Evolutionary conservation across 2,888 invertebrate species (phyloP).

Genomic region (Drosophila kuntzei): DNA sequence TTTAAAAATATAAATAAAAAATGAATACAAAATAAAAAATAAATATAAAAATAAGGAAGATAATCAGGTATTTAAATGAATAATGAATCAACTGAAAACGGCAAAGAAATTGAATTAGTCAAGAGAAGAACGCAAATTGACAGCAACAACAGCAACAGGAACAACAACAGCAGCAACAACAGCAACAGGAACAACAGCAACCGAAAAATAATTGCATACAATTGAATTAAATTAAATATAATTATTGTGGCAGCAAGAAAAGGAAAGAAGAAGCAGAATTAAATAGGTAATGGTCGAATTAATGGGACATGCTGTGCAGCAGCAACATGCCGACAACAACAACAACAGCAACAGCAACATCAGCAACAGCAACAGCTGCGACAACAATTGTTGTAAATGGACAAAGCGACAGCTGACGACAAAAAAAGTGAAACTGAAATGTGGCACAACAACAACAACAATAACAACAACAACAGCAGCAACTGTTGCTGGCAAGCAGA

Average conservation of each 20-base stretch:
- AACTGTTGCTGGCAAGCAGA: constrained; percentile 35
- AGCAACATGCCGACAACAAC: constrained; percentile 30
- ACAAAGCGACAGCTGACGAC: constrained; percentile 39
- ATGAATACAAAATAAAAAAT: constrained; percentile 1
- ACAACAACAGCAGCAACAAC: constrained; percentile 1
- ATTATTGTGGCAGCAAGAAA: constrained; percentile 27
- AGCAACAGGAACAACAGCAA: constrained; percentile 29
- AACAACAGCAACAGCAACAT: constrained; percentile 15
- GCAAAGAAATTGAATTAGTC: constrained; percentile 35
- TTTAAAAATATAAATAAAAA: constrained; percentile 20
- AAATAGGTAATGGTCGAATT: constrained; percentile 51
- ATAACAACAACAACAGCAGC: constrained; percentile 22
- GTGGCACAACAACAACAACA: constrained; percentile 20
- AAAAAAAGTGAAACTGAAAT: constrained; percentile 60
- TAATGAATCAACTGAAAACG: constrained; percentile 11
- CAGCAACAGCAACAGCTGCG: constrained; percentile 22
- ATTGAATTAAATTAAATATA: constrained; percentile 24
- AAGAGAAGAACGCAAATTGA: not conserved
- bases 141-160: constrained; percentile 29
- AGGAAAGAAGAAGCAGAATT: not conserved
- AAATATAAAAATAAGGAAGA: constrained; percentile 10
- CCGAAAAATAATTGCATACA: constrained; percentile 28
- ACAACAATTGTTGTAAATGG: constrained; percentile 17
- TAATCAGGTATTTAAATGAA: constrained; percentile 17
- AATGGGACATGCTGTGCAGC: constrained; percentile 57